Conservation (phyloP, 2,113 vertebrate genomes). For the Cyanoderma ruficeps region DNA sequence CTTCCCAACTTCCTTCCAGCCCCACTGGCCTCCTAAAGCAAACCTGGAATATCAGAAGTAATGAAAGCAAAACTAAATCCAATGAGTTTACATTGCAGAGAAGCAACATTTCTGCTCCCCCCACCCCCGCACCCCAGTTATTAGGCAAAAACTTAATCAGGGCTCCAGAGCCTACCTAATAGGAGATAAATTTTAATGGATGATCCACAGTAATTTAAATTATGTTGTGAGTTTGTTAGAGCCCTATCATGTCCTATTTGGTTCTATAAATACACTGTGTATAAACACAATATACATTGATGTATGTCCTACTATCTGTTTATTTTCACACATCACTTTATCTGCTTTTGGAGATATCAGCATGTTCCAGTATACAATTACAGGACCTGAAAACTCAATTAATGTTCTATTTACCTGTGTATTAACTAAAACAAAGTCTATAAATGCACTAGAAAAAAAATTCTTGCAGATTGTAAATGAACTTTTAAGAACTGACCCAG, state of each 20-base stretch:
- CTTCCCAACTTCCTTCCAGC: not conserved
- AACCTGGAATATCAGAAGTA: not conserved
- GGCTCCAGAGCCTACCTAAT: not conserved
- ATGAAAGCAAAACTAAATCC: not conserved
- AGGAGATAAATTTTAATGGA: not conserved
- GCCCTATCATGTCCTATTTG: not conserved
- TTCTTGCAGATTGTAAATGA: conserved; percentile 10
- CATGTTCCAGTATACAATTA: conserved; percentile 18
- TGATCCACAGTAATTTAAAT: not conserved
- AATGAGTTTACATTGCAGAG: not conserved
- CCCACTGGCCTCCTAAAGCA: not conserved
- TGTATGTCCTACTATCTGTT: not conserved
- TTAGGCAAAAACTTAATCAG: not conserved
- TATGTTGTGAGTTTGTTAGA: not conserved
- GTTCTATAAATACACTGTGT: not conserved
- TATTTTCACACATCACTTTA: conserved; percentile 3
- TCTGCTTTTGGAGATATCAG: conserved; percentile 16
- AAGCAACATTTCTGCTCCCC: not conserved
- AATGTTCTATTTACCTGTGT: conserved; percentile 43
- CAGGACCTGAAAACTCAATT: conserved; percentile 41
- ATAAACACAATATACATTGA: not conserved
- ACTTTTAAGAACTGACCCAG: conserved; percentile 42
- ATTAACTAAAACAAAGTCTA: conserved; percentile 42
- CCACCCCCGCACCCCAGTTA: not conserved
- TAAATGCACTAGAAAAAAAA: conserved; percentile 25